phyloP scores from a whole-genome alignment of 2,797 vertebrate species.

The Eurystomus glaucurus region DNA sequence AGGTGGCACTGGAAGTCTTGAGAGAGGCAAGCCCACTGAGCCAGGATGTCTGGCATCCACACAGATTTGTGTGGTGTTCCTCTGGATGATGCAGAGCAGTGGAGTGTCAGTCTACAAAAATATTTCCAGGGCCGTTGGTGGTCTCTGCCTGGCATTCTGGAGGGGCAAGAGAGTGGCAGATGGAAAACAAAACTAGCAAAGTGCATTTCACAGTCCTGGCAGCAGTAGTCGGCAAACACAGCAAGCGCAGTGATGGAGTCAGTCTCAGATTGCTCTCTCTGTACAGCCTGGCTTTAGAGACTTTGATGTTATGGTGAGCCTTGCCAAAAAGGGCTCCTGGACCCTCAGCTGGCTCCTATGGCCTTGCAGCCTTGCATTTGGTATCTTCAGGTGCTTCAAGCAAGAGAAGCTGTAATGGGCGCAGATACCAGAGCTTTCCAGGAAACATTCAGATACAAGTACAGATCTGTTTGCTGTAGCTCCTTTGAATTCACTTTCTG shows the following conservation, averaged over 20 bases:
- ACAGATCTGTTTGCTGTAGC: conserved; percentile 17
- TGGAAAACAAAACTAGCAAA: conserved; percentile 7
- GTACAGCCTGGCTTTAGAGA: background rate
- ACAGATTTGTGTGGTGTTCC: background rate
- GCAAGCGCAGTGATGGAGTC: background rate
- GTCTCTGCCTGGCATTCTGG: background rate
- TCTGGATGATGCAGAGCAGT: background rate
- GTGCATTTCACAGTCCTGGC: conserved; percentile 42
- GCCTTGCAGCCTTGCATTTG: background rate
- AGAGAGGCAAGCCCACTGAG: background rate
- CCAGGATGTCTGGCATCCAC: accelerated
- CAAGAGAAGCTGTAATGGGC: background rate
- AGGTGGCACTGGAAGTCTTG: background rate
- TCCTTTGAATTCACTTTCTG: conserved; percentile 56
- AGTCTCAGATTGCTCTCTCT: background rate
- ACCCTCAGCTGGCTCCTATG: background rate
- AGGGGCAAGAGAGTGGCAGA: background rate
- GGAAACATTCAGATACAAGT: conserved; percentile 39
- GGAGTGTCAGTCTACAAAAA: background rate
- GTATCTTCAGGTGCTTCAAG: conserved; percentile 11
- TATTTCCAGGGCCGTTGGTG: background rate
- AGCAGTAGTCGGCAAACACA: background rate
- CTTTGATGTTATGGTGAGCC: accelerated
- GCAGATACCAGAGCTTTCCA: conserved; percentile 58
- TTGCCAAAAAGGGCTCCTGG: background rate